Percentiles rank a stretch among this genome's conserved stretches.
Conservation (phyloP, 1,140 invertebrate genomes). For the Trissolcus basalis region DNA sequence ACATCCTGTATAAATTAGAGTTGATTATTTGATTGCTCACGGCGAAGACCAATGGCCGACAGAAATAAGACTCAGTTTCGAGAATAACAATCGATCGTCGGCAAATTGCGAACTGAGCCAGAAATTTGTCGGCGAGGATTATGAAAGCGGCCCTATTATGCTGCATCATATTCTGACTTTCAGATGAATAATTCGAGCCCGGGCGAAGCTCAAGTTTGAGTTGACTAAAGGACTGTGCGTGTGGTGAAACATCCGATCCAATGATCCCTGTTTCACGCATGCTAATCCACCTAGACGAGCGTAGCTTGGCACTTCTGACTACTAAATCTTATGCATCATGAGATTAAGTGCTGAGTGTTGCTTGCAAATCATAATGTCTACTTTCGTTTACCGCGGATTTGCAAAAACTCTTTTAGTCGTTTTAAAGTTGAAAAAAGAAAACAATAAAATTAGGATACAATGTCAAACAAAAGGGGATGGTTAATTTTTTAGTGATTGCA, state of each 20-base stretch:
- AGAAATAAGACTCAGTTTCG: constrained; percentile 19
- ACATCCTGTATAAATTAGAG: constrained; percentile 15
- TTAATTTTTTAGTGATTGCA: too few species aligned
- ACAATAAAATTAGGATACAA: background rate
- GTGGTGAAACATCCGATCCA: constrained; percentile 37
- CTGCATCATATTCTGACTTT: constrained; percentile 46
- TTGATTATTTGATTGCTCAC: constrained; percentile 4
- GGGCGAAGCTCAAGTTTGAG: constrained; percentile 56
- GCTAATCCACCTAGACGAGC: background rate
- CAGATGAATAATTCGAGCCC: constrained; percentile 58
- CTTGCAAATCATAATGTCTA: constrained; percentile 40
- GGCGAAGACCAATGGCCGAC: constrained; percentile 9
- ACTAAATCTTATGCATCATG: constrained; percentile 52
- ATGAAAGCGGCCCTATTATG: constrained; percentile 51
- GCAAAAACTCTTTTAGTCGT: background rate
- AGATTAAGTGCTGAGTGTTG: constrained; percentile 36
- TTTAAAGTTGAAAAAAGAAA: background rate
- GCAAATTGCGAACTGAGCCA: constrained; percentile 52
- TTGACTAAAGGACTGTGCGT: constrained; percentile 54
- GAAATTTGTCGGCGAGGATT: constrained; percentile 34
- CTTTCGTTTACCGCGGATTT: constrained; percentile 28
- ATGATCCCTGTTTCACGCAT: constrained; percentile 30
- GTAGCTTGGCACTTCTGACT: background rate
- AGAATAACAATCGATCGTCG: constrained; percentile 1
- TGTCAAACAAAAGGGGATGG: background rate